Evolutionary conservation across 2,888 invertebrate genomes (phyloP).

Genomic region (Tillus elongatus): DNA sequence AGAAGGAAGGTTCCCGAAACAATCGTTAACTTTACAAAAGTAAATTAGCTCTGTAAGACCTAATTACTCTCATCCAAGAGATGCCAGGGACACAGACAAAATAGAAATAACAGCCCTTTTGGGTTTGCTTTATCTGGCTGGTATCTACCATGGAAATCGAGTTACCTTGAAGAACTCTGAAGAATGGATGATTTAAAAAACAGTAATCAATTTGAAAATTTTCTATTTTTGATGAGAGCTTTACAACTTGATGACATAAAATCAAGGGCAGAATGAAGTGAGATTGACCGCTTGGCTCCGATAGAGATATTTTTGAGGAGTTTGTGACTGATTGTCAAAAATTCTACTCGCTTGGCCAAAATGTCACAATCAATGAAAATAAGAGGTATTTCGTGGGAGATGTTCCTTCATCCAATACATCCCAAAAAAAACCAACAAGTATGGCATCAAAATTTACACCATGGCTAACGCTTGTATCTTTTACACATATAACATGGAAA

Average conservation of each 20-base stretch:
- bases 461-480: too few species aligned
- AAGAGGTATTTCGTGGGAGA: conserved; percentile 14
- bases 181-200: conserved; percentile 19
- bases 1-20: too few species aligned
- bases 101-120: conserved; percentile 21
- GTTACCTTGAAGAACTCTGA: conserved; percentile 22
- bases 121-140: conserved; percentile 18
- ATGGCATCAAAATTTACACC: too few species aligned
- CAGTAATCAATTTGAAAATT: conserved; percentile 19
- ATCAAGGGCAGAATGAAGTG: conserved; percentile 16
- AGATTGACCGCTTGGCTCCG: conserved; percentile 16
- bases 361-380: conserved; percentile 15
- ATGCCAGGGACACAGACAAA: conserved; percentile 18
- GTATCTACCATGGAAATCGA: conserved; percentile 21
- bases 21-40: conserved; percentile 22
- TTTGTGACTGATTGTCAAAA: conserved; percentile 11
- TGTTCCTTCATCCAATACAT: too few species aligned
- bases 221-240: conserved; percentile 17
- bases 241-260: conserved; percentile 20
- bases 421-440: conserved; percentile 12
- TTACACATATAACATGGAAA: too few species aligned
- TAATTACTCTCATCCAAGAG: conserved; percentile 17
- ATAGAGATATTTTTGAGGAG: conserved; percentile 11
- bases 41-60: conserved; percentile 17
- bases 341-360: conserved; percentile 11